Conservation (phyloP, 1,140 invertebrate species). For the Trichomalopsis sarcophagae region DNA sequence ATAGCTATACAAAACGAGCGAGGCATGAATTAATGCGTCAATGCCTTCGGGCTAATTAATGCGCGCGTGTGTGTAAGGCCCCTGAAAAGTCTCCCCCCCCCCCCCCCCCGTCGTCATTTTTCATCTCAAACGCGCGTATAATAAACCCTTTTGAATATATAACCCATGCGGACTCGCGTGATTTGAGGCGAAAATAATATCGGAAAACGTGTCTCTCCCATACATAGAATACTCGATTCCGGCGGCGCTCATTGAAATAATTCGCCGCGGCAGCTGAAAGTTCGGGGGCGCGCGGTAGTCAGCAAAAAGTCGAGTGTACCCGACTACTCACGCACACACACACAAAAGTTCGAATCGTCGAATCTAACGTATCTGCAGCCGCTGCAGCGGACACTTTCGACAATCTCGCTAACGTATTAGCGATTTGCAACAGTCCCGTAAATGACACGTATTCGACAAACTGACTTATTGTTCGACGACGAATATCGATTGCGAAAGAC, state of each 20-base stretch:
- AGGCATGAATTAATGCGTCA: background rate
- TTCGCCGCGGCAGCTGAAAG: background rate
- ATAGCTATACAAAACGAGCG: too few species aligned
- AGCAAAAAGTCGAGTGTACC: background rate
- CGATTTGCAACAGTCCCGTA: background rate
- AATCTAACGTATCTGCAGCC: background rate
- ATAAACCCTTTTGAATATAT: too few species aligned
- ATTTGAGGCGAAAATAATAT: too few species aligned
- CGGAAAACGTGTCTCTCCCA: too few species aligned
- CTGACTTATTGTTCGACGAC: background rate
- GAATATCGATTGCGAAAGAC: background rate
- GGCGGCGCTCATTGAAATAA: background rate
- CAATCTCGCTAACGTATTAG: slow-evolving; percentile 1
- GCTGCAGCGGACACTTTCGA: background rate
- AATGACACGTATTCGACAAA: background rate
- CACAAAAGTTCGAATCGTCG: background rate
- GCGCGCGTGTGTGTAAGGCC: too few species aligned
- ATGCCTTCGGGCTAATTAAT: background rate
- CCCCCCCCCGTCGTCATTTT: too few species aligned
- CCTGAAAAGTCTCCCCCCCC: too few species aligned
- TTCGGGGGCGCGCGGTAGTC: background rate
- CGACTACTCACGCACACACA: background rate
- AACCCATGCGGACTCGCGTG: too few species aligned
- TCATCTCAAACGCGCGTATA: too few species aligned
- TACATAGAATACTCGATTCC: background rate